Conservation (phyloP, 1,140 invertebrate genomes). For the Lepidotrigona ventralis region DNA sequence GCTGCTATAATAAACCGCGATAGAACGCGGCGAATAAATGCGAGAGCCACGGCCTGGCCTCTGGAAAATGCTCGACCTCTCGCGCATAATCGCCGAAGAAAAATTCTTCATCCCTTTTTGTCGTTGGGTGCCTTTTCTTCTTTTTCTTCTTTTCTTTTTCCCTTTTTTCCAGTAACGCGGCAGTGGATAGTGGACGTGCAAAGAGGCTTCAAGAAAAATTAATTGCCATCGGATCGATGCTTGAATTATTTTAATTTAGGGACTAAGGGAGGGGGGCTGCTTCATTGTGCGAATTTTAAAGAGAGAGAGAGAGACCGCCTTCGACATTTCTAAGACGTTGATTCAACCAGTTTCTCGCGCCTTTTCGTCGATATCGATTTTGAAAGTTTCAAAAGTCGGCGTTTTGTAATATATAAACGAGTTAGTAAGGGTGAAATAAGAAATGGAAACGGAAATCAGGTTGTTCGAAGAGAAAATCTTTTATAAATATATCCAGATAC, state of each 20-base stretch:
- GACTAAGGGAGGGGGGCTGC: neutral
- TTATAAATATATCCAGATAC: too few species aligned
- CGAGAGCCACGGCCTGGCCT: neutral
- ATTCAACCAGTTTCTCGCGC: neutral
- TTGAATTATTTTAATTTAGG: slow-evolving; percentile 14
- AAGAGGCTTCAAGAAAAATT: neutral
- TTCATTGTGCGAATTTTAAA: neutral
- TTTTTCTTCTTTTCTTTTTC: neutral
- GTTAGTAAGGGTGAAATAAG: too few species aligned
- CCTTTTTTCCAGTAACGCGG: neutral
- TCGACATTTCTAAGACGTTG: neutral
- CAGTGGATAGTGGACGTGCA: neutral
- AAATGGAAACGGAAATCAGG: too few species aligned
- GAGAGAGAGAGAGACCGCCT: neutral
- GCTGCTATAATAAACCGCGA: slow-evolving; percentile 38
- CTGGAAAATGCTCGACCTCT: slow-evolving; percentile 23
- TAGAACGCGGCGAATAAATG: slow-evolving; percentile 37
- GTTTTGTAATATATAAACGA: too few species aligned
- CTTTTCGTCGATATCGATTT: neutral
- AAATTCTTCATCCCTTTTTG: neutral
- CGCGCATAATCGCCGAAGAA: slow-evolving; percentile 17
- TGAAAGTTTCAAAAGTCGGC: neutral
- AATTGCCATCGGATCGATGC: slow-evolving; percentile 20
- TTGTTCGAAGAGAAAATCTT: too few species aligned
- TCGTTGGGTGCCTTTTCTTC: too few species aligned